Percentiles rank a stretch among this genome's conserved stretches.
phyloP scores from a whole-genome alignment of 2,888 invertebrate genomes.

The Nymphalis polychloros region DNA sequence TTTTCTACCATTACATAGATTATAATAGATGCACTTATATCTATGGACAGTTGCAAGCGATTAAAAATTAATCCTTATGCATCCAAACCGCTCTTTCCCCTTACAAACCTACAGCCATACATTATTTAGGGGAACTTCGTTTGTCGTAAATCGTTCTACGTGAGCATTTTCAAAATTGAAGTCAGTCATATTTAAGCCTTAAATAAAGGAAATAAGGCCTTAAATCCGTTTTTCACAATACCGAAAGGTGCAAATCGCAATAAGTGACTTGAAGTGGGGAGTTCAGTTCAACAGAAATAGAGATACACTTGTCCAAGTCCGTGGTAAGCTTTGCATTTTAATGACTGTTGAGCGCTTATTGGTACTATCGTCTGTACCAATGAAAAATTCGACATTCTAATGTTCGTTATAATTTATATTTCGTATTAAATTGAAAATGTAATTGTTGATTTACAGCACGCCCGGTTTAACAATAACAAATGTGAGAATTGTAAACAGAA shows the following conservation, averaged over 20 bases:
- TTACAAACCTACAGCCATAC: conserved; percentile 30
- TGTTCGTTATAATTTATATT: not conserved
- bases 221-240: conserved; percentile 1
- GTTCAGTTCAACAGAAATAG: conserved; percentile 35
- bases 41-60: conserved; percentile 10
- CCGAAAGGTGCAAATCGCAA: conserved; percentile 25
- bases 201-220: conserved; percentile 14
- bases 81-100: conserved; percentile 26
- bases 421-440: not conserved
- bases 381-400: not conserved
- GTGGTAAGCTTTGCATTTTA: conserved; percentile 24
- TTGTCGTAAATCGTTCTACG: conserved; percentile 28
- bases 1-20: too few species aligned
- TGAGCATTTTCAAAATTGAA: conserved; percentile 15
- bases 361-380: not conserved
- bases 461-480: conserved; percentile 1
- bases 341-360: conserved; percentile 29
- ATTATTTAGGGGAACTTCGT: conserved; percentile 28
- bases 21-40: too few species aligned
- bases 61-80: conserved; percentile 29
- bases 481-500: conserved; percentile 1
- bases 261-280: conserved; percentile 28
- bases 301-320: conserved; percentile 30
- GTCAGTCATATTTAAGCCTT: conserved; percentile 17
- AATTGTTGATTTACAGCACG: not conserved